Percentiles rank a stretch among this genome's conserved stretches.
Evolutionary conservation across 2,888 invertebrate genomes (phyloP).

Genomic region (Tetheella fluctuosa): DNA sequence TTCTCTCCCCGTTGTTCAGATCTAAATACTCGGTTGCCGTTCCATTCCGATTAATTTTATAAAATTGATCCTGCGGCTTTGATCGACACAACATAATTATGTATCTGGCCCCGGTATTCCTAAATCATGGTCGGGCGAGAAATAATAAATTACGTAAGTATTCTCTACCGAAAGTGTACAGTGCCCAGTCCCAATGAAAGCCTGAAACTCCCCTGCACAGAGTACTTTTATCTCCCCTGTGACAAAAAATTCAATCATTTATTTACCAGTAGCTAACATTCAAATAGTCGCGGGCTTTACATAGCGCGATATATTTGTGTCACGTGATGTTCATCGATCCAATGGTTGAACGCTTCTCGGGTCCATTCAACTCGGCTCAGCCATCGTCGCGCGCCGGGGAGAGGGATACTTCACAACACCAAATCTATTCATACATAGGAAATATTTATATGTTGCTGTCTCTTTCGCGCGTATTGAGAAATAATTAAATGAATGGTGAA

Average conservation of each 20-base stretch:
- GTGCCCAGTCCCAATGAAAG: too few relatives aligned
- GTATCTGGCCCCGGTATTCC: too few relatives aligned
- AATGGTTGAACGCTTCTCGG: conserved; percentile 83
- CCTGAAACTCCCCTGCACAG: too few relatives aligned
- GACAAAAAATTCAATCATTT: not conserved
- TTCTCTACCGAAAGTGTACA: too few relatives aligned
- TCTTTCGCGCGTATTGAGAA: conserved; percentile 74
- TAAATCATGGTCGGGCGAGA: too few relatives aligned
- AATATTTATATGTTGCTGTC: conserved; percentile 77
- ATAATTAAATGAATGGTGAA: conserved; percentile 82
- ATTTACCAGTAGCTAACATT: conserved; percentile 27
- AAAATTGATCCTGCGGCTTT: too few relatives aligned
- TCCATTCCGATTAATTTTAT: too few relatives aligned
- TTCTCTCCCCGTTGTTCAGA: too few relatives aligned
- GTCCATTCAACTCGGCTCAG: conserved; percentile 83
- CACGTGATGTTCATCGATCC: conserved; percentile 84
- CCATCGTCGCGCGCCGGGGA: conserved; percentile 50
- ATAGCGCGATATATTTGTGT: conserved; percentile 67
- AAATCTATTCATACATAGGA: conserved; percentile 82
- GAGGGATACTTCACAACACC: conserved; percentile 79
- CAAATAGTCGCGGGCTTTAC: conserved; percentile 58
- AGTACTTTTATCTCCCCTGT: too few relatives aligned
- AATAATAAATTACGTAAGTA: too few relatives aligned
- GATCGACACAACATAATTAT: too few relatives aligned
- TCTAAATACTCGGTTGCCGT: too few relatives aligned